phyloP scores from a whole-genome alignment of 2,797 vertebrate genomes.

The Nasua narica region DNA sequence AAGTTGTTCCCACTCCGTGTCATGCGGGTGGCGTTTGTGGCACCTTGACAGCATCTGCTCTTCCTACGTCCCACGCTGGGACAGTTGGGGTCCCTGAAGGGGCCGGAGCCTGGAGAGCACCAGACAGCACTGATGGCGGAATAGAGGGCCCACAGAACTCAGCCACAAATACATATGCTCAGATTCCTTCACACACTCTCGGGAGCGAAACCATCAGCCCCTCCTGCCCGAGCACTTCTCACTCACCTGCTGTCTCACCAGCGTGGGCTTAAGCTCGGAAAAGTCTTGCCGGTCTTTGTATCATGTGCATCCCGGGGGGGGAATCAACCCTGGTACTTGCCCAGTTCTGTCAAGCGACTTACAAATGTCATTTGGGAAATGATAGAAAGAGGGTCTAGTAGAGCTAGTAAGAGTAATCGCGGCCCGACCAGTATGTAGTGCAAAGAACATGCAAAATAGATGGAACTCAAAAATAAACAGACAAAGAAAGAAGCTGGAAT shows the following conservation, averaged over 20 bases:
- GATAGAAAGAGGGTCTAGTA: fast-evolving
- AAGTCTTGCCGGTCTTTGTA: neutral
- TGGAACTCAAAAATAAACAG: too few species aligned
- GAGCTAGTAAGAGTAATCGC: neutral
- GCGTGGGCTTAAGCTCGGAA: neutral
- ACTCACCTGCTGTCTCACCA: fast-evolving
- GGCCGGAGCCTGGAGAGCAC: fast-evolving
- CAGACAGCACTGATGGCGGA: fast-evolving
- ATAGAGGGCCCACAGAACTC: neutral
- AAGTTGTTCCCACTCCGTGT: fast-evolving
- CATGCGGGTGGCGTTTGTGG: fast-evolving
- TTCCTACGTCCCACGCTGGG: fast-evolving
- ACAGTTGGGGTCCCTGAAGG: fast-evolving
- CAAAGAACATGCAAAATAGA: neutral
- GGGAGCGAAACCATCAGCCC: neutral
- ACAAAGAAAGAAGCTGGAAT: neutral
- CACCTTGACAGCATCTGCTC: neutral
- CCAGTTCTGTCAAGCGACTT: neutral
- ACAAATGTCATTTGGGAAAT: neutral
- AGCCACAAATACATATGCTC: too few species aligned
- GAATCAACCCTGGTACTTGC: neutral
- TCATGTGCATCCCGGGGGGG: neutral
- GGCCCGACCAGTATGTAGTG: fast-evolving
- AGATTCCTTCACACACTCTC: fast-evolving
- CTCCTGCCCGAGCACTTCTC: neutral